Conservation (phyloP, 2,888 invertebrate genomes). For the Drosophila ezoana region DNA sequence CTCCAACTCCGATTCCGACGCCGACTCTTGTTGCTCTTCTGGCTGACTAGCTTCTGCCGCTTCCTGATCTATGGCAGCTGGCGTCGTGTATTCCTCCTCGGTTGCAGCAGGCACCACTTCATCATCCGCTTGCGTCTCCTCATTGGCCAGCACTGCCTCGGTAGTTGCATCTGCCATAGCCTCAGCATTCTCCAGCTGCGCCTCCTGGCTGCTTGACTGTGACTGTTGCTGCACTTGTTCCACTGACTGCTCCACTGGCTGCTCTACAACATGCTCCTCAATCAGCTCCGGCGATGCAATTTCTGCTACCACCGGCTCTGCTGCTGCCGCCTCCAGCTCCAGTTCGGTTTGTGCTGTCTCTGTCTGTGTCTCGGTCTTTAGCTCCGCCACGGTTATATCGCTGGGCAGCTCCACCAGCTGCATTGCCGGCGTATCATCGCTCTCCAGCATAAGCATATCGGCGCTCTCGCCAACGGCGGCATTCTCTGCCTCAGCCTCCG, state of each 20-base stretch:
- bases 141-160: conserved; percentile 23
- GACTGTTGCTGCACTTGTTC: conserved; percentile 13
- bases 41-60: neutral
- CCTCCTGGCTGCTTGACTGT: conserved; percentile 52
- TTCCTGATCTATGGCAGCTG: conserved; percentile 13
- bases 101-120: conserved; percentile 2
- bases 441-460: conserved; percentile 82
- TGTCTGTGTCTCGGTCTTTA: conserved; percentile 24
- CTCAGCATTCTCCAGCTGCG: conserved; percentile 58
- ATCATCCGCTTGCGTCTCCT: conserved; percentile 8
- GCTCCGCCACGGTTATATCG: conserved; percentile 46
- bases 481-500: conserved; percentile 23
- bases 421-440: conserved; percentile 71
- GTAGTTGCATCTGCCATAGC: conserved; percentile 47
- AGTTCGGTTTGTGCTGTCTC: conserved; percentile 13
- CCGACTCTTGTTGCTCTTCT: conserved; percentile 5
- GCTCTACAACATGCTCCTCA: conserved; percentile 63
- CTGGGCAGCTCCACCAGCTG: conserved; percentile 72
- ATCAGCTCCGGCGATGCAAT: conserved; percentile 48
- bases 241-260: conserved; percentile 35
- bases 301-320: conserved; percentile 12
- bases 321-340: conserved; percentile 8
- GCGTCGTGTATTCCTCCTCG: conserved; percentile 12
- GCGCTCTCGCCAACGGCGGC: conserved; percentile 39
- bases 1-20: neutral